A percentile compares a stretch with the other conserved stretches of the same genome.
phyloP scores from a whole-genome alignment of 2,888 invertebrate genomes.

The Tortricodes alternella region DNA sequence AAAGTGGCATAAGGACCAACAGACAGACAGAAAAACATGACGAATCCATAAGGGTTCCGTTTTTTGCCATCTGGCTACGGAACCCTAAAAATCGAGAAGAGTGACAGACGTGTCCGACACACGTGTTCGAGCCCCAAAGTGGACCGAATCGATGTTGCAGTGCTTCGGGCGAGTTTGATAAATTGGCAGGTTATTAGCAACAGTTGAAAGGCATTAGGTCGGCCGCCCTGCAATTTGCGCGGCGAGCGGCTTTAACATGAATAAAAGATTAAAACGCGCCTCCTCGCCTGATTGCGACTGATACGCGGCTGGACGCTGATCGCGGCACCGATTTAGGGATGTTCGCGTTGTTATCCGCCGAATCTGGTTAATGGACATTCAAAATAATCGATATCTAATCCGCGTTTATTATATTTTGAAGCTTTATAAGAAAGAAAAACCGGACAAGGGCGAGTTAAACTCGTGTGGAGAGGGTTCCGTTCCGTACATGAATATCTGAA shows the following conservation, averaged over 20 bases:
- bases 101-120: constrained; percentile 42
- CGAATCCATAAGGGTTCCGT: too few species aligned
- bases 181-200: constrained; percentile 83
- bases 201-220: constrained; percentile 82
- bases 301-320: constrained; percentile 58
- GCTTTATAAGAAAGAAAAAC: background rate
- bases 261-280: constrained; percentile 74
- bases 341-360: constrained; percentile 47
- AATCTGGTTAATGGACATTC: constrained; percentile 46
- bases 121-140: constrained; percentile 50
- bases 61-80: too few species aligned
- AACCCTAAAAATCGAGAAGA: constrained; percentile 32
- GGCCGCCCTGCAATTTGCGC: constrained; percentile 79
- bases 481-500: too few species aligned
- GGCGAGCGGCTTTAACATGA: constrained; percentile 63
- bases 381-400: constrained; percentile 37
- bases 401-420: constrained; percentile 6
- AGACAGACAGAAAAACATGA: too few species aligned
- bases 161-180: constrained; percentile 73
- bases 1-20: too few species aligned
- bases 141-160: constrained; percentile 52
- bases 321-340: constrained; percentile 53
- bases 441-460: too few species aligned
- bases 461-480: too few species aligned
- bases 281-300: constrained; percentile 65